These are phyloP conservation scores for Drosophila virilis DNA, from an alignment of 1,140 invertebrate genomes.

Conservation along the genomic window DNA sequence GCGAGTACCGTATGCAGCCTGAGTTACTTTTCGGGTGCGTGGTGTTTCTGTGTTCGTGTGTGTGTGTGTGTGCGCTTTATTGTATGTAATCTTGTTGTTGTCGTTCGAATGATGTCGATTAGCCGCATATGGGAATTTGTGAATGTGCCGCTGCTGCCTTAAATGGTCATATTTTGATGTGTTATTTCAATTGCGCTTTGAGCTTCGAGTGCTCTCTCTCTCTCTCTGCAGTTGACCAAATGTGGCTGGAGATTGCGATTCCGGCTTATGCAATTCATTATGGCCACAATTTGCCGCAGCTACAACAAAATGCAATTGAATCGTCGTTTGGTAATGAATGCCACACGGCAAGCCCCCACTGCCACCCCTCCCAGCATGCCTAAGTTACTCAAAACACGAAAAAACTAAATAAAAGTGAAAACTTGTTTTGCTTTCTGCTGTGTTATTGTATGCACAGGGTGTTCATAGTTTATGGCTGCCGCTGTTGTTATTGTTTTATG, in stretches of 20 bases:
- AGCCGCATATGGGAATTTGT: conserved; percentile 63
- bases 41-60: conserved; percentile 1
- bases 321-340: conserved; percentile 74
- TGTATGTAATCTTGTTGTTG: conserved; percentile 54
- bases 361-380: conserved; percentile 24
- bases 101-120: conserved; percentile 30
- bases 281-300: conserved; percentile 63
- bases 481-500: conserved; percentile 47
- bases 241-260: conserved; percentile 68
- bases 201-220: conserved; percentile 7
- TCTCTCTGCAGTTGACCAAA: conserved; percentile 43
- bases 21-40: conserved; percentile 34
- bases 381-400: conserved; percentile 48
- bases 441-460: conserved; percentile 48
- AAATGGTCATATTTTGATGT: conserved; percentile 67
- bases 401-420: conserved; percentile 71
- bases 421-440: conserved; percentile 72
- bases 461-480: conserved; percentile 32
- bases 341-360: conserved; percentile 19
- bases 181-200: conserved; percentile 41
- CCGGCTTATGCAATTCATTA: conserved; percentile 78
- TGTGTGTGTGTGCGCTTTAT: conserved; percentile 50
- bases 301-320: conserved; percentile 69
- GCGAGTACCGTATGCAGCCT: conserved; percentile 12
- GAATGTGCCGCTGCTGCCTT: conserved; percentile 46